Evolutionary conservation across 2,797 vertebrate species (phyloP).

Genomic region (Pipistrellus nathusii): DNA sequence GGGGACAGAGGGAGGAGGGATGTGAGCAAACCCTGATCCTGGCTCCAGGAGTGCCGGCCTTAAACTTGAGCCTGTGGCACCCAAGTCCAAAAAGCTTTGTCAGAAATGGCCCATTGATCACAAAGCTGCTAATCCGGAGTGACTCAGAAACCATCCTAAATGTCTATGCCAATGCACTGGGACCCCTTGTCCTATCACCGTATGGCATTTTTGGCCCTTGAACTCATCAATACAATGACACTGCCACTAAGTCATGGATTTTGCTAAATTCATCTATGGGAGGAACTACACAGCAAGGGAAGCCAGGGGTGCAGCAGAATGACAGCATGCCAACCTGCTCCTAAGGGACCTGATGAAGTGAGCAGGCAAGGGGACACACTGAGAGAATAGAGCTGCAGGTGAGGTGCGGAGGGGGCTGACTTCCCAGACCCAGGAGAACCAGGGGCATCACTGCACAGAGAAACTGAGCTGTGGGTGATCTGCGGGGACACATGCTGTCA

Average conservation of each 20-base stretch:
- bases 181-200: neutral
- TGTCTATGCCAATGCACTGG: neutral
- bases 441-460: neutral
- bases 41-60: neutral
- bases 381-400: neutral
- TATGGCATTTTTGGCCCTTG: neutral
- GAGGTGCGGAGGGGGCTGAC: neutral
- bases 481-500: neutral
- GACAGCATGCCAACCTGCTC: neutral
- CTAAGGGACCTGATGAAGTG: neutral
- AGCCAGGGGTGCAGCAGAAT: neutral
- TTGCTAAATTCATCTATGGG: neutral
- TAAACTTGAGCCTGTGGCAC: neutral
- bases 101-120: neutral
- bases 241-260: neutral
- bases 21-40: neutral
- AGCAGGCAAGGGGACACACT: neutral
- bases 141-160: neutral
- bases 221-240: neutral
- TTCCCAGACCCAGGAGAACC: neutral
- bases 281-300: neutral
- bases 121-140: rapidly evolving
- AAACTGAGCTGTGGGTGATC: neutral
- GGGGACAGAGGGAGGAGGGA: neutral
- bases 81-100: neutral